Conservation (phyloP, 2,113 vertebrate species). For the Dasypus novemcinctus region DNA sequence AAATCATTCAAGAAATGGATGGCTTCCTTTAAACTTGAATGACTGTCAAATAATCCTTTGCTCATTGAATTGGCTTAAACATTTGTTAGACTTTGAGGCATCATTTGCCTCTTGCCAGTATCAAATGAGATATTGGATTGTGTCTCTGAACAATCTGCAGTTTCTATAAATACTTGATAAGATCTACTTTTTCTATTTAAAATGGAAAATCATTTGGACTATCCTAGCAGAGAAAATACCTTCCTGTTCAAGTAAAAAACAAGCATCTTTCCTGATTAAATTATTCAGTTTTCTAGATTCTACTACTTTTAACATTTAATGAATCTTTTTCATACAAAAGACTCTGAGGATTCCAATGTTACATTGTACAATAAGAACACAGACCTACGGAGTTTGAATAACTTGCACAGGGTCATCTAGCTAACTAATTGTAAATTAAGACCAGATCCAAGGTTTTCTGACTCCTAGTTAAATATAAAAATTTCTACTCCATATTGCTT, state of each 20-base stretch:
- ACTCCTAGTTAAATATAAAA: not conserved
- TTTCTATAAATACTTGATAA: constrained; percentile 56
- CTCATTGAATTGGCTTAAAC: not conserved
- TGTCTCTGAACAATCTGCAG: constrained; percentile 28
- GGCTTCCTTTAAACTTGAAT: not conserved
- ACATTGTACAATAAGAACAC: not conserved
- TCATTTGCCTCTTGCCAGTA: not conserved
- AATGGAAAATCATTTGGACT: constrained; percentile 48
- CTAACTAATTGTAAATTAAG: not conserved
- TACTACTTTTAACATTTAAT: not conserved
- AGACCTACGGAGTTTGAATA: not conserved
- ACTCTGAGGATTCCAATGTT: not conserved
- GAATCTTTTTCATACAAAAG: not conserved
- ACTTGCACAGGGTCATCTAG: not conserved
- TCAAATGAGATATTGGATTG: constrained; percentile 25
- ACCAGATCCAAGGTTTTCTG: not conserved
- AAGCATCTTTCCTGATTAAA: not conserved
- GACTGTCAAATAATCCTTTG: not conserved
- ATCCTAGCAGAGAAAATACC: not conserved
- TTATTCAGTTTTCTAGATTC: not conserved
- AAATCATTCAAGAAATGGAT: not conserved
- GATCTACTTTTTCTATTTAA: constrained; percentile 37
- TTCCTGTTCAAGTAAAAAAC: constrained; percentile 10
- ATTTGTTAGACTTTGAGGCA: not conserved
- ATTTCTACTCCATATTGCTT: not conserved